Evolutionary conservation across 2,113 vertebrate species (phyloP).

Genomic region (Pygathrix nemaeus): DNA sequence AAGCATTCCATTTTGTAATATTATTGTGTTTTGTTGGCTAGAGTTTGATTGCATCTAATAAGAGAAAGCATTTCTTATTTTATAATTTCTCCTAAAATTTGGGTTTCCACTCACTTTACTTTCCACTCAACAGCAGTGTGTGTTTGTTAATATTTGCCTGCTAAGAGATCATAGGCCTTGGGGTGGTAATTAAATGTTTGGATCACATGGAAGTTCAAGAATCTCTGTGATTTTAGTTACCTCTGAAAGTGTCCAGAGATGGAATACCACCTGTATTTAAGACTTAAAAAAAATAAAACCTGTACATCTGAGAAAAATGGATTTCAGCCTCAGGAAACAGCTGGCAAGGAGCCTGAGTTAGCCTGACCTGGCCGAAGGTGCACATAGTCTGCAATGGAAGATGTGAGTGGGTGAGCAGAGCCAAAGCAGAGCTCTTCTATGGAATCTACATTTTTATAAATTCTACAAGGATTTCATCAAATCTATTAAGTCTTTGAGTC

Average conservation of each 20-base stretch:
- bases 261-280: background rate
- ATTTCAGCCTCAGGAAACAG: background rate
- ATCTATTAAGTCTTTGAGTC: background rate
- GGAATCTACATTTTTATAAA: background rate
- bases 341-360: accelerated
- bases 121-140: background rate
- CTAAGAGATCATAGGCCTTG: background rate
- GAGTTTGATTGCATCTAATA: background rate
- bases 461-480: background rate
- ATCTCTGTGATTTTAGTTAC: background rate
- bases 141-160: background rate
- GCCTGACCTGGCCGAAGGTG: background rate
- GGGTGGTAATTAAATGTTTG: background rate
- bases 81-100: constrained; percentile 1
- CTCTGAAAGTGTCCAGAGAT: background rate
- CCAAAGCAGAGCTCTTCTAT: accelerated
- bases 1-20: background rate
- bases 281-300: background rate
- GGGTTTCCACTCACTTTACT: background rate
- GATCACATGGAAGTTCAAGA: background rate
- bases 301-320: background rate
- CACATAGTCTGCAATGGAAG: background rate
- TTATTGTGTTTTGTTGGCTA: background rate
- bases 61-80: background rate
- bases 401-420: accelerated